Evolutionary conservation across 2,113 vertebrate genomes (phyloP).

Genomic region (Xerus inauris): DNA sequence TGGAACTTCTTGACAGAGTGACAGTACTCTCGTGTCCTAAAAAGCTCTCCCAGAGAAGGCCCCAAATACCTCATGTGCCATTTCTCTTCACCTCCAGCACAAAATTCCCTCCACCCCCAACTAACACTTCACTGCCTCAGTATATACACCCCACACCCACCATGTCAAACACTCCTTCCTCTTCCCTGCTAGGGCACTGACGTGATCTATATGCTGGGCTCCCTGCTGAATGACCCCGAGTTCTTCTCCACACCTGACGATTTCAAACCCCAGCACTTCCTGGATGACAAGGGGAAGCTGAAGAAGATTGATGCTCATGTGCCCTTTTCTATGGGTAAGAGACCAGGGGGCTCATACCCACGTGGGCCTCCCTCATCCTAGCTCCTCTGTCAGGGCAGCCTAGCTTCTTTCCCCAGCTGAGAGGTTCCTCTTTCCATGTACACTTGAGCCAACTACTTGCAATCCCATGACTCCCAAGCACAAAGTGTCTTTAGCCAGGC

Average conservation of each 20-base stretch:
- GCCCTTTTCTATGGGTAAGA: constrained; percentile 83
- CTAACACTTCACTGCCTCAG: neutral
- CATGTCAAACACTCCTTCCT: neutral
- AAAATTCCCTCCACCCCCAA: neutral
- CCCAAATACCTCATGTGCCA: neutral
- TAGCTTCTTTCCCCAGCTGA: neutral
- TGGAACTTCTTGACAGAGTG: neutral
- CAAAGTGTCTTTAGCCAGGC: neutral
- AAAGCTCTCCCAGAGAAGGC: neutral
- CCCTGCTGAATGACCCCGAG: constrained; percentile 69
- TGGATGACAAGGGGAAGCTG: constrained; percentile 80
- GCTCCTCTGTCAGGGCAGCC: neutral
- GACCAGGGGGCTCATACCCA: neutral
- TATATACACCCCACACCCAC: no score
- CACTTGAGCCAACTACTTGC: neutral
- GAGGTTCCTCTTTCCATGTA: neutral
- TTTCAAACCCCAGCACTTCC: constrained; percentile 83
- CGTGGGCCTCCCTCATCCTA: neutral
- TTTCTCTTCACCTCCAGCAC: neutral
- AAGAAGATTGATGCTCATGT: constrained; percentile 81
- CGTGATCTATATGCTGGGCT: constrained; percentile 77
- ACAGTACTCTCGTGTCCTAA: neutral
- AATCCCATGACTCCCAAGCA: neutral
- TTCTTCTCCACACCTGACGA: constrained; percentile 71
- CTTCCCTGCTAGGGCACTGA: constrained; percentile 50